Conservation (phyloP, 2,113 vertebrate species). For the Pungitius pungitius region DNA sequence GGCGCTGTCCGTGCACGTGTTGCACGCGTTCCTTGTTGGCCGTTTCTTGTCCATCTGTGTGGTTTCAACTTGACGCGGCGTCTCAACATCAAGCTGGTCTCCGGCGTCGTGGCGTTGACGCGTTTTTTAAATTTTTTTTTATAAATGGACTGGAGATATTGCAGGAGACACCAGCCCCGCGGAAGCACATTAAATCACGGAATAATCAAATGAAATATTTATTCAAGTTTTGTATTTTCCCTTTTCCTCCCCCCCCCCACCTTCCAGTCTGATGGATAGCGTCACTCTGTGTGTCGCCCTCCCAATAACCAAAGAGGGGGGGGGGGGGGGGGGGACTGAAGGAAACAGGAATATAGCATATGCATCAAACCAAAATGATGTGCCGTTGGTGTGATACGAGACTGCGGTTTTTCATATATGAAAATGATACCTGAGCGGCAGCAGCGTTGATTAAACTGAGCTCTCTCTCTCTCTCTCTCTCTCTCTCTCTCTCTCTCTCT, state of each 20-base stretch:
- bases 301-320: neutral
- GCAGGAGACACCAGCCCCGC: conserved; percentile 67
- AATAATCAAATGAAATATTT: conserved; percentile 81
- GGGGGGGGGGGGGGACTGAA: neutral
- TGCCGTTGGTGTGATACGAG: conserved; percentile 5
- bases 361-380: conserved; percentile 27
- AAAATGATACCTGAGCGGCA: conserved; percentile 30
- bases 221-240: conserved; percentile 72
- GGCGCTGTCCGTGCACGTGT: conserved; percentile 28
- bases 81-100: conserved; percentile 67
- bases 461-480: conserved; percentile 6
- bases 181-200: conserved; percentile 76
- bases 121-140: no score
- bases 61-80: no score
- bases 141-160: conserved; percentile 75
- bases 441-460: conserved; percentile 40
- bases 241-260: conserved; percentile 39
- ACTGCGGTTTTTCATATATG: conserved; percentile 9
- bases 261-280: conserved; percentile 55
- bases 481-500: no score
- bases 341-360: conserved; percentile 13
- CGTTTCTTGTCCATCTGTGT: neutral
- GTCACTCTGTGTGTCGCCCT: conserved; percentile 49
- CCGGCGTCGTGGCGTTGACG: conserved; percentile 74
- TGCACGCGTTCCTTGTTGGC: conserved; percentile 3